Base-by-base conservation (phyloP, 2,113 vertebrate species). In the Melanerpes aurifrons region DNA sequence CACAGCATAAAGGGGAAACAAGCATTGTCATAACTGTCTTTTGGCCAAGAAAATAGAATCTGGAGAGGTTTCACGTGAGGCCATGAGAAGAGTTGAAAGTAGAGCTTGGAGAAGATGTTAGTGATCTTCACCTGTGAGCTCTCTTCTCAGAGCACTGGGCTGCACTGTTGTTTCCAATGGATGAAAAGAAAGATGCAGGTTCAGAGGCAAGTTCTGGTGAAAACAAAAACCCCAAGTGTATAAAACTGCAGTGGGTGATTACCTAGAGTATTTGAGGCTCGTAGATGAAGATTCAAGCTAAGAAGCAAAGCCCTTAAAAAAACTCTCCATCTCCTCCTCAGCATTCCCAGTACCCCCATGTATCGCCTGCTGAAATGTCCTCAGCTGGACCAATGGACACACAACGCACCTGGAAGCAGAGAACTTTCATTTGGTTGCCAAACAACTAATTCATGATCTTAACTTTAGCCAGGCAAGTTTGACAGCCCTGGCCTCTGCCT, bases 401-500 rank as follows among this genome's bases (percentile, higher is more conserved):
- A 3, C 5, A 64, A 62, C 53, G 62, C 73, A 75, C 59, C 56
- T 86, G 87, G 66, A 82, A 81, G 62, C 11, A 79, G 79, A 87
- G 32, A 21, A 32, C 48, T 83, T 14, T 17, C 12, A 69, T 37
- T 83, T 15, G 6, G 54, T 54, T 78, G 15, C 67, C 81, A 84
- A 73, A 56, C 29, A 58, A n/a, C 71, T 74, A 45, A 86, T 82
- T 82, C 31, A 67, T 72, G 56, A 85, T 66, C 16, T 53, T 62
- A 75, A 11, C 40, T 90, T 77, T 77, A 94, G 86, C 77, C 87
- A 96, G 68, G 58, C 48, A 83, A 77, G 45, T 86, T n/a, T 86
- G 94, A 89, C 80, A 92, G 81, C 4, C 50, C 78, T 94, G 92
- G 91, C 47, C 74, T 80, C 66, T 91, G 86, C 64, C 67, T 86